These are phyloP conservation scores for Dasypus novemcinctus DNA, from an alignment of 2,113 vertebrate species.

Conservation along the genomic window DNA sequence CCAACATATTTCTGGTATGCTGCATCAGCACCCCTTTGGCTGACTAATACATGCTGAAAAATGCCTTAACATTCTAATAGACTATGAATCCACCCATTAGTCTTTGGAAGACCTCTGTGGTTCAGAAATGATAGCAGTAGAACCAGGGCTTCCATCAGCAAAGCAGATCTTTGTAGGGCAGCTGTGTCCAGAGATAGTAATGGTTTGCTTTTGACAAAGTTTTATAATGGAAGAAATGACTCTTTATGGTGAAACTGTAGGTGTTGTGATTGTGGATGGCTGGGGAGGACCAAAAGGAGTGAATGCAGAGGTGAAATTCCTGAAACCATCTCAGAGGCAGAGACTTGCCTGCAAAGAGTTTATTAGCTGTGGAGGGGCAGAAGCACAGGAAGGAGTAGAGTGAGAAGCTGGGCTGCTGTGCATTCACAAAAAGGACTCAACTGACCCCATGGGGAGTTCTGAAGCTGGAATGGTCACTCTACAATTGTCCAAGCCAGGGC, in stretches of 20 bases:
- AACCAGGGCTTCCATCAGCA: rapidly evolving
- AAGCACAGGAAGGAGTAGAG: not conserved
- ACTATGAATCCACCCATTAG: rapidly evolving
- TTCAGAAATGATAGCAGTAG: rapidly evolving
- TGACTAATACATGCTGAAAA: not conserved
- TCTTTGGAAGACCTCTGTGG: not conserved
- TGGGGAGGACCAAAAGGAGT: not conserved
- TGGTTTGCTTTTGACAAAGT: rapidly evolving
- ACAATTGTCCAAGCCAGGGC: too few species aligned
- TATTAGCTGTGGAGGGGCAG: not conserved
- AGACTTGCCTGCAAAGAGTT: rapidly evolving
- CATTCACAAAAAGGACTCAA: rapidly evolving
- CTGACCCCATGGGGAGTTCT: rapidly evolving
- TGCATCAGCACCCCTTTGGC: too few species aligned
- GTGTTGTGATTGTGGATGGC: rapidly evolving
- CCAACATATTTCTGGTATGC: too few species aligned
- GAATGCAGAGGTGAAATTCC: rapidly evolving
- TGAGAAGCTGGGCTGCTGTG: not conserved
- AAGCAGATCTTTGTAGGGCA: rapidly evolving
- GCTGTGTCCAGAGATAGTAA: too few species aligned
- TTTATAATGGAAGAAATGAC: not conserved
- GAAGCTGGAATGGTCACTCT: not conserved
- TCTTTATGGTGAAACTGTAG: not conserved
- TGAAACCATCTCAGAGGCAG: rapidly evolving
- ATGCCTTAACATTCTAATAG: not conserved